A percentile compares a stretch with the other conserved stretches of the same genome.
Evolutionary conservation across 2,797 vertebrate genomes (phyloP).

Genomic region (Etheostoma nigrum): DNA sequence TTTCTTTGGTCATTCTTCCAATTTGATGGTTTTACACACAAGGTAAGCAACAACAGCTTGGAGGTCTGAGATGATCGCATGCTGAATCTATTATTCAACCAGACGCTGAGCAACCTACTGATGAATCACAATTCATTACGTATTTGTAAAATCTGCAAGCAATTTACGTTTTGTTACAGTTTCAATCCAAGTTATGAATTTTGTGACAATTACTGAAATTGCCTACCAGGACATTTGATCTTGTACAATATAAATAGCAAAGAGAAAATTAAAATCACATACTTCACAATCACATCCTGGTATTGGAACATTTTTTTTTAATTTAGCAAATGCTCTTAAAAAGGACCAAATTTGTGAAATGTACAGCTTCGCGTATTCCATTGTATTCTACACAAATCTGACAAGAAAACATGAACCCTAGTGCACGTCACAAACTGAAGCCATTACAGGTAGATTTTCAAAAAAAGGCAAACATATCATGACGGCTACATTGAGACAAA

Average conservation of each 20-base stretch:
- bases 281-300: slow-evolving; percentile 77
- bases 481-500: slow-evolving; percentile 50
- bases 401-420: slow-evolving; percentile 77
- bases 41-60: slow-evolving; percentile 66
- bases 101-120: slow-evolving; percentile 65
- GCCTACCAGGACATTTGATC: slow-evolving; percentile 67
- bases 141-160: slow-evolving; percentile 71
- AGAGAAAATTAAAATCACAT: slow-evolving; percentile 75
- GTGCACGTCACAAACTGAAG: slow-evolving; percentile 77
- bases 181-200: slow-evolving; percentile 61
- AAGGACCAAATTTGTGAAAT: slow-evolving; percentile 69
- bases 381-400: slow-evolving; percentile 72
- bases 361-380: slow-evolving; percentile 70
- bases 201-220: slow-evolving; percentile 57
- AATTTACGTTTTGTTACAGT: slow-evolving; percentile 57
- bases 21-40: slow-evolving; percentile 75
- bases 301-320: slow-evolving; percentile 59
- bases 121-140: slow-evolving; percentile 57
- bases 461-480: slow-evolving; percentile 63
- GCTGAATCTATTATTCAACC: slow-evolving; percentile 74
- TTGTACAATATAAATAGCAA: slow-evolving; percentile 84
- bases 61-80: slow-evolving; percentile 72
- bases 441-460: slow-evolving; percentile 71
- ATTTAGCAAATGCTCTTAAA: slow-evolving; percentile 61
- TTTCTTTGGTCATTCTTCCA: slow-evolving; percentile 87